phyloP scores from a whole-genome alignment of 2,888 invertebrate genomes.

The Nemotelus nigrinus region DNA sequence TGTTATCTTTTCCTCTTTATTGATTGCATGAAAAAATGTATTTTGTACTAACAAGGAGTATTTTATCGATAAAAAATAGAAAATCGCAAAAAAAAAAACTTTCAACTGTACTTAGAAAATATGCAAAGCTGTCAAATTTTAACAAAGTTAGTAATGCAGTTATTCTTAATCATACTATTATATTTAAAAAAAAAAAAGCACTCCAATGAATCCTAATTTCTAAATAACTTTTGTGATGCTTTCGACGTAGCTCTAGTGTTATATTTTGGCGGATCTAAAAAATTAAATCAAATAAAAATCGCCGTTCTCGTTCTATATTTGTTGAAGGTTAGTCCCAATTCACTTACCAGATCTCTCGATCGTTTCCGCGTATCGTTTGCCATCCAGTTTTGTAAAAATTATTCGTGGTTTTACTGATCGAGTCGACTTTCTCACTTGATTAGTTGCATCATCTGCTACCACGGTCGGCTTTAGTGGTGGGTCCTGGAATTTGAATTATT shows the following conservation, averaged over 20 bases:
- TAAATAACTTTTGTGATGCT: background rate
- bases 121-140: too few species aligned
- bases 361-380: slow-evolving; percentile 10
- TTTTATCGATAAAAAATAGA: too few species aligned
- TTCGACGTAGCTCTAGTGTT: slow-evolving; percentile 23
- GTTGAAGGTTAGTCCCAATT: background rate
- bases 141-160: too few species aligned
- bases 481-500: slow-evolving; percentile 1
- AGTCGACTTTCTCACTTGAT: slow-evolving; percentile 7
- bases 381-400: slow-evolving; percentile 44
- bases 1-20: too few species aligned
- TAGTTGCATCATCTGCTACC: background rate
- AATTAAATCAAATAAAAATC: background rate
- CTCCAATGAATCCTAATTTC: background rate
- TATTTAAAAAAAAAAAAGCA: too few species aligned
- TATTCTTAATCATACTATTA: too few species aligned
- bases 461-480: background rate
- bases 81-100: too few species aligned
- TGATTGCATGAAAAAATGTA: too few species aligned
- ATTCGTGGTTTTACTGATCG: slow-evolving; percentile 32
- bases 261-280: slow-evolving; percentile 32
- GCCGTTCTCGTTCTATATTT: background rate
- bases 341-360: slow-evolving; percentile 45
- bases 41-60: too few species aligned
- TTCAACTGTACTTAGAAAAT: too few species aligned